Evolutionary conservation across 2,888 invertebrate species (phyloP).

Genomic region (Bunonema sp.): DNA sequence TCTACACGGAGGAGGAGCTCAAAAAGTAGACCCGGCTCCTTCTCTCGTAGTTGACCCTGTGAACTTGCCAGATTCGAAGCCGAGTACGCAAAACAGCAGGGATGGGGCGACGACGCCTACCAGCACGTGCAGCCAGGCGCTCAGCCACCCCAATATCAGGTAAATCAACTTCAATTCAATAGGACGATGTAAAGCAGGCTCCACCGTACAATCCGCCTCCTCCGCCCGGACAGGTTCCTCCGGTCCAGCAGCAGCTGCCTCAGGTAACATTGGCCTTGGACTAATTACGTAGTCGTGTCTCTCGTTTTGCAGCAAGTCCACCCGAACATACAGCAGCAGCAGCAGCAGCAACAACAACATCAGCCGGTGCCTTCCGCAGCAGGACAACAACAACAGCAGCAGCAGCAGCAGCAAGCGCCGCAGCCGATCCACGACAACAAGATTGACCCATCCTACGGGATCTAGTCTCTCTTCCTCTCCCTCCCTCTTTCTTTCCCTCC

Average conservation of each 20-base stretch:
- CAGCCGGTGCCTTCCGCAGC: slow-evolving; percentile 11
- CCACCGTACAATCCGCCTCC: too few species aligned
- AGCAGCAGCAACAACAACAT: slow-evolving; percentile 24
- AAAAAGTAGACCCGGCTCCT: too few species aligned
- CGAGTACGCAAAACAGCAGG: slow-evolving; percentile 48
- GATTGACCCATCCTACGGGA: slow-evolving; percentile 20
- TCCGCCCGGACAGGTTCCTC: not conserved
- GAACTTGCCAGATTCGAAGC: too few species aligned
- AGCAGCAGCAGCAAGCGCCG: slow-evolving; percentile 6
- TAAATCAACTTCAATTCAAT: too few species aligned
- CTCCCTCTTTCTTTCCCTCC: not conserved
- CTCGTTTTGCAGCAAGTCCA: slow-evolving; percentile 8
- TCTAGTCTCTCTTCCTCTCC: slow-evolving; percentile 6
- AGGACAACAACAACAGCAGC: slow-evolving; percentile 8
- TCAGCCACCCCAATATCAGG: slow-evolving; percentile 6
- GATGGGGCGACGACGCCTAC: slow-evolving; percentile 28
- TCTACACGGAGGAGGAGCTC: slow-evolving; percentile 54
- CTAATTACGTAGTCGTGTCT: slow-evolving; percentile 1
- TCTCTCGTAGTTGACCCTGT: too few species aligned
- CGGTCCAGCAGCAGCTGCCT: too few species aligned
- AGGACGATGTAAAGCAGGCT: too few species aligned
- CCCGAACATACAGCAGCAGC: slow-evolving; percentile 15
- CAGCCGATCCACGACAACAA: slow-evolving; percentile 15
- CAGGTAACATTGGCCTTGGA: too few species aligned
- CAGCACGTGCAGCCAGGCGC: slow-evolving; percentile 2